Percentiles rank a stretch among this genome's conserved stretches.
phyloP scores from a whole-genome alignment of 2,797 vertebrate species.

The Crenuchus spilurus region DNA sequence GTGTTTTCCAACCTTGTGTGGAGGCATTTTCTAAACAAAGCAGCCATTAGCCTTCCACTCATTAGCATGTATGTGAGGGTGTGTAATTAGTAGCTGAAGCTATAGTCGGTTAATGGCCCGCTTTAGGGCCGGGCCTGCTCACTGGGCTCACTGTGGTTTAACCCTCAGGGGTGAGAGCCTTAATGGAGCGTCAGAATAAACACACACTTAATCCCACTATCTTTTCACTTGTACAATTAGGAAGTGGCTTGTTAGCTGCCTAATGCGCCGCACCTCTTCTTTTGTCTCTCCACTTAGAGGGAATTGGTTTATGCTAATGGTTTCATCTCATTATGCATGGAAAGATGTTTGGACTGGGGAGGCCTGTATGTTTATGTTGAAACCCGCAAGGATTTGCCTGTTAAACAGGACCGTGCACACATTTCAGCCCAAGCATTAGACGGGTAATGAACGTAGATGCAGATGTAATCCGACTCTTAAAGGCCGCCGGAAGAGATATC shows the following conservation, averaged over 20 bases:
- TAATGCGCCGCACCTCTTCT: conserved; percentile 41
- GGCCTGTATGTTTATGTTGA: background rate
- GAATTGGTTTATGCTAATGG: conserved; percentile 55
- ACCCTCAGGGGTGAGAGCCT: conserved; percentile 39
- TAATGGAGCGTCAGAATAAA: conserved; percentile 60
- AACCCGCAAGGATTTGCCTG: conserved; percentile 24
- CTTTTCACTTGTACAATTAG: conserved; percentile 58
- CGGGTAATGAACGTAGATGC: conserved; percentile 40
- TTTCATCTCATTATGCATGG: conserved; percentile 57
- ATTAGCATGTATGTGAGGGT: conserved; percentile 1
- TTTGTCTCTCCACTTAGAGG: conserved; percentile 48
- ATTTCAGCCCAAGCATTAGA: conserved; percentile 46
- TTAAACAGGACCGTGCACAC: conserved; percentile 32
- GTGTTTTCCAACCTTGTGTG: background rate
- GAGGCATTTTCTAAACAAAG: background rate
- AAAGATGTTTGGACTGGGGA: conserved; percentile 38
- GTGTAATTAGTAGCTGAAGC: conserved; percentile 16
- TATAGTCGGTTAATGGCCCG: conserved; percentile 2
- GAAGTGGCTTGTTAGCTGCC: conserved; percentile 55
- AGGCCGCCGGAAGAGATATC: conserved; percentile 49
- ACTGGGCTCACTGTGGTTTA: conserved; percentile 39
- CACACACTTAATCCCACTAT: conserved; percentile 55
- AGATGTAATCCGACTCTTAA: conserved; percentile 55
- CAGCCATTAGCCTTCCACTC: conserved; percentile 1
- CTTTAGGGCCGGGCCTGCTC: conserved; percentile 22